Base-by-base conservation (phyloP, 2,888 invertebrate genomes). In the Cyclophora albipunctata region DNA sequence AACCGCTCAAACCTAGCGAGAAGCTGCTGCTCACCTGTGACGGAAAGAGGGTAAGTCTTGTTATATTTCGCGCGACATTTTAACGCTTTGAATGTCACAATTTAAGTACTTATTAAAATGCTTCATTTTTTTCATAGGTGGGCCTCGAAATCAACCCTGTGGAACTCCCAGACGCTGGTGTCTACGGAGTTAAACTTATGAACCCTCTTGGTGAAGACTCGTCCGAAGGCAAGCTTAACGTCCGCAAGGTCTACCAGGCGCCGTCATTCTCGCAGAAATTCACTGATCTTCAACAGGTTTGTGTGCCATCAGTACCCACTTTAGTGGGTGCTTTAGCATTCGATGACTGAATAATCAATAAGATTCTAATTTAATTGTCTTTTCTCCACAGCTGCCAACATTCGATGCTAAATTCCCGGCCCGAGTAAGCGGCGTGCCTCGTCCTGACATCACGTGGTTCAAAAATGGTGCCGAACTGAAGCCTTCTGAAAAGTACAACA, bases 361-460 rank as follows among this genome's bases (percentile, higher is more conserved):
- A 33, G 3, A 3, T 3, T 34, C 6, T 43, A 42, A 20, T 20
- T 20, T 20, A 1, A 20, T 20, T 20, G 5, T 37, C 7, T 4
- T 41, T 5, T 40, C 41, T 51, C 64, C 58, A 43, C 72, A 94
- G 91, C 78, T 95, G 7, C 93, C 94, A 7, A 92, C 91, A 40
- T 91, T 92, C 71, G 95, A 96, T 77, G 95, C 94, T 2, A 96
- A 96, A 69, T 94, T 97, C 79, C 91, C 93, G 0, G 96, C 94
- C 0, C 92, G 95, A 2, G 92, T 96, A 0, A 91, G 90, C 47
- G 96, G 96, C 5, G 91, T 96, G 3, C 97, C 97, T 0, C 89
- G 91, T 45, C 98, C 98, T 0, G 95, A 96, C 5, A 90, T 98
- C 33, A 87, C 91, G 0, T 98, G 98, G 98, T 95, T 92, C 82